A percentile compares a stretch with the other conserved stretches of the same genome.
These are phyloP conservation scores for Proisotoma minuta DNA, from an alignment of 2,888 invertebrate species.

Conservation along the genomic window DNA sequence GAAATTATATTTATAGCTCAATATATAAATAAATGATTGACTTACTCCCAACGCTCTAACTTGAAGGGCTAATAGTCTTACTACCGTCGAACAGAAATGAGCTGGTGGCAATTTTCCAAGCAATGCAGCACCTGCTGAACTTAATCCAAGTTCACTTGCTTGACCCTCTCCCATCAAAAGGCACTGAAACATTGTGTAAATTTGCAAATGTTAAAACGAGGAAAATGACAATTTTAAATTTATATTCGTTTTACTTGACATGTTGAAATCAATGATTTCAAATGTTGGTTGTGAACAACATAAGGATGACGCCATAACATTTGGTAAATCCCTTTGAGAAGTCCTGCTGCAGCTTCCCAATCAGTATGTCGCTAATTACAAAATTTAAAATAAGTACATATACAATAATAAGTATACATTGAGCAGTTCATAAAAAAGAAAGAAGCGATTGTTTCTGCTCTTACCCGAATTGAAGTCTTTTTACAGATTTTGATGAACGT, in stretches of 20 bases:
- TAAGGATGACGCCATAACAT: slow-evolving; percentile 90
- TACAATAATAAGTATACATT: too few species aligned
- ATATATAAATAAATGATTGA: too few species aligned
- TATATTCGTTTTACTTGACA: slow-evolving; percentile 66
- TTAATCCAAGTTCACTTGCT: slow-evolving; percentile 57
- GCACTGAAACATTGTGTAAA: slow-evolving; percentile 55
- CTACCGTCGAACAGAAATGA: slow-evolving; percentile 93
- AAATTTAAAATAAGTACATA: too few species aligned
- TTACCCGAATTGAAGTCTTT: slow-evolving; percentile 80
- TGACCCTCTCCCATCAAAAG: slow-evolving; percentile 72
- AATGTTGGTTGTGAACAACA: slow-evolving; percentile 87
- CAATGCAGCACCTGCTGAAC: slow-evolving; percentile 76
- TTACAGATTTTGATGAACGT: slow-evolving; percentile 96
- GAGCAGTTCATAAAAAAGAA: too few species aligned
- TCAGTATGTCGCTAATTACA: slow-evolving; percentile 85
- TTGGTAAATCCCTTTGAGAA: slow-evolving; percentile 90
- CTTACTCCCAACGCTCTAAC: slow-evolving; percentile 85
- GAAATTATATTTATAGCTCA: too few species aligned
- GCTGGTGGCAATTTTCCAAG: slow-evolving; percentile 90
- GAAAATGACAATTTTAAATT: background rate
- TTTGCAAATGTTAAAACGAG: background rate
- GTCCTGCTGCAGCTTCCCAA: slow-evolving; percentile 93
- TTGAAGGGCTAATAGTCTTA: slow-evolving; percentile 87
- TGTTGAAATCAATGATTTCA: slow-evolving; percentile 79
- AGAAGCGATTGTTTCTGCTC: slow-evolving; percentile 36